These are phyloP conservation scores for Halcyon chelicuti DNA, from an alignment of 2,797 vertebrate genomes.

Conservation along the genomic window DNA sequence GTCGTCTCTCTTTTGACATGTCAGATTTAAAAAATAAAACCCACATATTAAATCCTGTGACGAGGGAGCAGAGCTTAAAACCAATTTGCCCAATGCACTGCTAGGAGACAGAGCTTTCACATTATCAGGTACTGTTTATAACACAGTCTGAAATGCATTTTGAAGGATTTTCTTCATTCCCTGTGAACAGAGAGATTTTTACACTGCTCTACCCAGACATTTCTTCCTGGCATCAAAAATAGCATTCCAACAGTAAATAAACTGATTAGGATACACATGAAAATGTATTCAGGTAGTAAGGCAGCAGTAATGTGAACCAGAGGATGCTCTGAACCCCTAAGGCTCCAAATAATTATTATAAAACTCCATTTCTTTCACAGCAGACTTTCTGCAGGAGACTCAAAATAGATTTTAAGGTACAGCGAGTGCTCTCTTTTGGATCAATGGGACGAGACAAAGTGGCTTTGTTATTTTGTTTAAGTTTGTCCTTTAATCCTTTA, in stretches of 20 bases:
- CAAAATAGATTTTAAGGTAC: conserved; percentile 26
- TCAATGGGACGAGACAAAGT: neutral
- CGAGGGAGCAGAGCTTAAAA: neutral
- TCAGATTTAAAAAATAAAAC: conserved; percentile 7
- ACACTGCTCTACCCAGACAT: neutral
- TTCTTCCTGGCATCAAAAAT: conserved; percentile 9
- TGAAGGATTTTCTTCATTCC: conserved; percentile 27
- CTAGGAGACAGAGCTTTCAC: neutral
- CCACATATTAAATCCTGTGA: neutral
- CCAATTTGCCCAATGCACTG: neutral
- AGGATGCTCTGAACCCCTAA: conserved; percentile 18
- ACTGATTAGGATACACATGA: conserved; percentile 1
- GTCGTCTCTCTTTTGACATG: neutral
- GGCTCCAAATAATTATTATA: conserved; percentile 13
- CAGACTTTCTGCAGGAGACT: conserved; percentile 27
- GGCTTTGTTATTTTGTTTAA: neutral
- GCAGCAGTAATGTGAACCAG: neutral
- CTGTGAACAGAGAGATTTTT: neutral
- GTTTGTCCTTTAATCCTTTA: neutral
- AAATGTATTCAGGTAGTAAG: conserved; percentile 23
- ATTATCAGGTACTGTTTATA: conserved; percentile 15
- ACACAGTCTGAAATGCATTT: neutral
- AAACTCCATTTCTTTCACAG: conserved; percentile 45
- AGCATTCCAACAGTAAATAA: conserved; percentile 34
- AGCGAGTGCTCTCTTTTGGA: neutral